phyloP scores from a whole-genome alignment of 2,113 vertebrate species.

The Copsychus sechellarum region DNA sequence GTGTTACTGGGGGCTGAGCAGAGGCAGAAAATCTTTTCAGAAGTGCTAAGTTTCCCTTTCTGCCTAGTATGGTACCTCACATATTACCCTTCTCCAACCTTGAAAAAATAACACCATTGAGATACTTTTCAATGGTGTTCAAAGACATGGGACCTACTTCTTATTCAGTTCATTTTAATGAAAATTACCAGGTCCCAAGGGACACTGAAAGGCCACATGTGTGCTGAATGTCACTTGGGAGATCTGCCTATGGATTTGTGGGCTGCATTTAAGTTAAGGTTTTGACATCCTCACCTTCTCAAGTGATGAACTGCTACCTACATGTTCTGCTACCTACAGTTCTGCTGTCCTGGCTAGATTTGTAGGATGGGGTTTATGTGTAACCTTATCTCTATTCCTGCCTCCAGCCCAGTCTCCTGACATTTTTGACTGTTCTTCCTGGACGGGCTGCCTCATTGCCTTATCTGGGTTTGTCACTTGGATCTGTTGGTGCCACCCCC shows the following conservation, averaged over 20 bases:
- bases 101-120: not conserved
- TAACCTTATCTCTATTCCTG: not conserved
- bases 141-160: not conserved
- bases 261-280: not conserved
- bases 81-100: not conserved
- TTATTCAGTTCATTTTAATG: not conserved
- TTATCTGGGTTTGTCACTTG: not conserved
- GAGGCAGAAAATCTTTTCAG: not conserved
- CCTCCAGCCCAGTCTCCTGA: not conserved
- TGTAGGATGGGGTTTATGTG: not conserved
- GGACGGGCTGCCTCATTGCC: rapidly evolving
- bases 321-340: not conserved
- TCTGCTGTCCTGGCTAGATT: not conserved
- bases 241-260: not conserved
- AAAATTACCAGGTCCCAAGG: not conserved
- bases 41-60: not conserved
- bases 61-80: not conserved
- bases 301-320: not conserved
- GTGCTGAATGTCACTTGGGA: not conserved
- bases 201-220: not conserved
- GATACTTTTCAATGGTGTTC: not conserved
- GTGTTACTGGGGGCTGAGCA: not conserved
- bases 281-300: rapidly evolving
- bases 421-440: not conserved
- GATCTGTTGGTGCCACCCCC: not conserved